Conservation (phyloP, 2,888 invertebrate species). For the Drosophila emarginata region DNA sequence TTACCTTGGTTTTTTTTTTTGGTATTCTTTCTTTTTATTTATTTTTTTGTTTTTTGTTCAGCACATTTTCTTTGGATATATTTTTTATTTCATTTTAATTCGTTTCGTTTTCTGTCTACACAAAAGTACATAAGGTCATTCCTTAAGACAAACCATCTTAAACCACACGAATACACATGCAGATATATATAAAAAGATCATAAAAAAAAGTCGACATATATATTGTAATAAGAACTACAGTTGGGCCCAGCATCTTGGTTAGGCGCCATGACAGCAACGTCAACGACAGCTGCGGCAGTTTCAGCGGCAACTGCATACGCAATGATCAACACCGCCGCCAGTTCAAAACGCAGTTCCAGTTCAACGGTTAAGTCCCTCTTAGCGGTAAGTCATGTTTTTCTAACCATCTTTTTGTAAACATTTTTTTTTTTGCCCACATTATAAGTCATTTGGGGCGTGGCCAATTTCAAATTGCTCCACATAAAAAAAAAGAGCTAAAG, state of each 20-base stretch:
- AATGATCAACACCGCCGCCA: constrained; percentile 49
- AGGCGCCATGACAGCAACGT: constrained; percentile 36
- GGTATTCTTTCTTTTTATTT: constrained; percentile 15
- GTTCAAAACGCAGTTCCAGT: constrained; percentile 43
- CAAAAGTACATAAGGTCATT: constrained; percentile 67
- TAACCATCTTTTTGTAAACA: not conserved
- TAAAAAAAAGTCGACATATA: constrained; percentile 24
- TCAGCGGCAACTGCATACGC: constrained; percentile 71
- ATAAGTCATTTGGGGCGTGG: constrained; percentile 61
- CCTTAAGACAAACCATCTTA: constrained; percentile 20
- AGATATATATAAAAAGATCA: constrained; percentile 13
- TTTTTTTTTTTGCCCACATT: constrained; percentile 15
- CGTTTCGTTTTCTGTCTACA: constrained; percentile 63
- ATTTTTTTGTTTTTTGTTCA: constrained; percentile 35
- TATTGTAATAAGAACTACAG: constrained; percentile 30
- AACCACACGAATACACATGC: not conserved
- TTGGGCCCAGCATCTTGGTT: constrained; percentile 27
- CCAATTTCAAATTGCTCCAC: constrained; percentile 65
- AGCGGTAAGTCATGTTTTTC: constrained; percentile 69
- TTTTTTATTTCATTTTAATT: constrained; percentile 33
- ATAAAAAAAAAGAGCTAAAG: constrained; percentile 15
- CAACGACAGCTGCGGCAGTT: constrained; percentile 40
- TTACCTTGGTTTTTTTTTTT: constrained; percentile 17
- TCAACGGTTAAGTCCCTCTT: constrained; percentile 78
- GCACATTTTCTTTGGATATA: constrained; percentile 41